Base-by-base conservation (phyloP, 1,140 invertebrate genomes). In the Oncopodura yosiiana region DNA sequence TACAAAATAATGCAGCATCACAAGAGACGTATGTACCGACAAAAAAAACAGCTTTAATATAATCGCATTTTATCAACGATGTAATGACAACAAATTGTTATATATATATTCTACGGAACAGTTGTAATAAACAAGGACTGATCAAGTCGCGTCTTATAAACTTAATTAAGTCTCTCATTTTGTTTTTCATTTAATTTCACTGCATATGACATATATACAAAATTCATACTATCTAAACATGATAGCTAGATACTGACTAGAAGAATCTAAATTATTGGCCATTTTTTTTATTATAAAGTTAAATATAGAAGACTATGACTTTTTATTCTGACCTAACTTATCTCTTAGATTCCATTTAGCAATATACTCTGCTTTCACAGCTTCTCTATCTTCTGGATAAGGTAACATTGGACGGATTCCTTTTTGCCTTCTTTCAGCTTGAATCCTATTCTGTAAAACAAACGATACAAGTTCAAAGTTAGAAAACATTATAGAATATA, bases 301-400 rank as follows among this genome's bases (percentile, higher is more conserved):
- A 16, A 9, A 42, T 16, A 9, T 6, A 42, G 8, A 42, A 9
- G 14, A 6, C 6, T 11, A 9, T 11, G 9, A 8, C 18, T 19
- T 21, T 11, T 45, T 6, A 26, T 21, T 29, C 16, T 16, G 5
- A 45, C 9, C 9, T 5, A 9, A 23, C 9, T 26, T 11, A 45
- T 21, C 21, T 14, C 9, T 21, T 23, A 26, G 12, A 3, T 56
- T 48, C 39, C 39, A 49, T 36, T 53, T 60, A 21, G 37, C 14
- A 16, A 53, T 27, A 30, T 63, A 63, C 38, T 63, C 58, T 16
- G 27, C 30, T 43, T 60, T 63, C 26, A 60, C 38, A 30, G n/a
- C 30, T 23, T 60, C 61, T 26, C 61, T 24, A 23, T 63, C 58
- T 57, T 63, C 58, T 8, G 61, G 61, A 19, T 23, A 24, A 3